Percentiles rank a stretch among this genome's conserved stretches.
Conservation (phyloP, 2,113 vertebrate genomes). For the Macquaria australasica region DNA sequence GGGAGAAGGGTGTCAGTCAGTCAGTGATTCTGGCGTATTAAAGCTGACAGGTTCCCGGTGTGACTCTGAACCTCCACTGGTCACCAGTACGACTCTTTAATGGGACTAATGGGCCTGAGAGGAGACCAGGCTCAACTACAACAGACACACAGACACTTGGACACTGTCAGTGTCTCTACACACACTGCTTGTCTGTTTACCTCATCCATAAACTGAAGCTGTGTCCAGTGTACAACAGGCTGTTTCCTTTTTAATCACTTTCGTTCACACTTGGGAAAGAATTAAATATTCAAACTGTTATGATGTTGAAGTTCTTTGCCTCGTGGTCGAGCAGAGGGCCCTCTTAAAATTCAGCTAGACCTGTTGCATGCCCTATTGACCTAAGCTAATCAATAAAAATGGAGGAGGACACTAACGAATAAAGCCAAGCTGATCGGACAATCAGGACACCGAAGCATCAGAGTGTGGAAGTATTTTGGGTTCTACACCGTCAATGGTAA, state of each 20-base stretch:
- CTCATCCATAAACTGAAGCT: background rate
- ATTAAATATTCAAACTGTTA: background rate
- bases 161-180: background rate
- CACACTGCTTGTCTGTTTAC: background rate
- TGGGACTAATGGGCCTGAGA: conserved; percentile 57
- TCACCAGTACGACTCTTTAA: conserved; percentile 54
- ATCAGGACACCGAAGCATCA: too few species aligned
- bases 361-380: too few species aligned
- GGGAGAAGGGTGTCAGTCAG: conserved; percentile 22
- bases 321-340: too few species aligned
- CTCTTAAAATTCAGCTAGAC: too few species aligned
- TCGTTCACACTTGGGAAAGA: too few species aligned
- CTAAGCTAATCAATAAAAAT: too few species aligned
- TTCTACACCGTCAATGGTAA: background rate
- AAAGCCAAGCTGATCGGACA: too few species aligned
- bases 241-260: too few species aligned
- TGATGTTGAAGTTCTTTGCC: too few species aligned
- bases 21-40: conserved; percentile 53
- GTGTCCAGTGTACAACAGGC: background rate
- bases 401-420: too few species aligned
- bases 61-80: conserved; percentile 54
- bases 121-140: background rate
- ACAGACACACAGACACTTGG: conserved; percentile 8
- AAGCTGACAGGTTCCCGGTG: conserved; percentile 67
- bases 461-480: background rate